These are phyloP conservation scores for Antheraea pernyi DNA, from an alignment of 1,140 invertebrate species.

Conservation along the genomic window DNA sequence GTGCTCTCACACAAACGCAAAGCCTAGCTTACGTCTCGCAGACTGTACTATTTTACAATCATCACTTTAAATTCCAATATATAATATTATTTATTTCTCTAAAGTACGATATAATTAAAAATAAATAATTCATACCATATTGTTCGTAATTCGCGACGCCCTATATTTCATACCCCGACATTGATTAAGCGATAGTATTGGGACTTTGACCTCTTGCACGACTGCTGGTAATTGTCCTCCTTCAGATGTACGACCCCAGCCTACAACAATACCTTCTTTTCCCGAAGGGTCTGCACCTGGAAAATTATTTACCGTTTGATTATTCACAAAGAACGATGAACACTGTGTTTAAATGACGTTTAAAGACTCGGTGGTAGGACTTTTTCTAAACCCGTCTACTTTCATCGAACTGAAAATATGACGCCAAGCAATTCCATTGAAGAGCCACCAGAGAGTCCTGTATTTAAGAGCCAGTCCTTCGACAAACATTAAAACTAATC, in stretches of 20 bases:
- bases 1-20: no score
- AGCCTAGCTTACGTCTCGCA: no score
- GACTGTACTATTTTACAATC: no score
- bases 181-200: conserved; percentile 87
- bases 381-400: no score
- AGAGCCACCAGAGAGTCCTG: no score
- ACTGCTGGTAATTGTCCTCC: conserved; percentile 89
- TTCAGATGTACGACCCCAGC: conserved; percentile 91
- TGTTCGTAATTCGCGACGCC: conserved; percentile 87
- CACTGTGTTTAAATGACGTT: not conserved
- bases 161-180: conserved; percentile 91
- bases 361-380: no score
- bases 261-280: conserved; percentile 86
- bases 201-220: conserved; percentile 91
- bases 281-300: conserved; percentile 85
- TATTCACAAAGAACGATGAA: not conserved
- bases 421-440: no score
- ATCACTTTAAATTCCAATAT: no score
- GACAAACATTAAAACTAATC: no score
- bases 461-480: no score
- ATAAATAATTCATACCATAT: conserved; percentile 81
- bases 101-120: not conserved
- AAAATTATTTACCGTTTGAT: conserved; percentile 13
- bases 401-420: no score
- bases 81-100: not conserved